phyloP scores from a whole-genome alignment of 2,797 vertebrate genomes.

The Amphiprion clarkii region DNA sequence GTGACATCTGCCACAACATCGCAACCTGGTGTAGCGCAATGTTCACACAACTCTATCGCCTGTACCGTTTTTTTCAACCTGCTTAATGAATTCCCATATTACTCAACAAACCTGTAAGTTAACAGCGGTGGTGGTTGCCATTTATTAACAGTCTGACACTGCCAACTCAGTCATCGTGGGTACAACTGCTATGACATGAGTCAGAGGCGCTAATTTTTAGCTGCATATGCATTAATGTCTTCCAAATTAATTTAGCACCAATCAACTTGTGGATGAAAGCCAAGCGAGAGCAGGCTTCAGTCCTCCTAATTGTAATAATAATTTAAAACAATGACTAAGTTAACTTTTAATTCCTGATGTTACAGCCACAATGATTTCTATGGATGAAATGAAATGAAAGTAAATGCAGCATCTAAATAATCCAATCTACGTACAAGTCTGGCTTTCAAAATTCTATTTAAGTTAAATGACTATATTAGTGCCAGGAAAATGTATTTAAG shows the following conservation, averaged over 20 bases:
- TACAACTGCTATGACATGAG: slow-evolving; percentile 45
- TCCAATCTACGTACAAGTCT: too few species aligned
- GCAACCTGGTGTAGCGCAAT: slow-evolving; percentile 41
- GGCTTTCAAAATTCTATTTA: background rate
- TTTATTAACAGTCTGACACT: slow-evolving; percentile 29
- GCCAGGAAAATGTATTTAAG: background rate
- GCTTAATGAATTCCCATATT: slow-evolving; percentile 41
- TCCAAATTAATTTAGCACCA: slow-evolving; percentile 63
- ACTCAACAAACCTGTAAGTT: slow-evolving; percentile 32
- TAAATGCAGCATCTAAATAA: background rate
- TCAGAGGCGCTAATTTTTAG: slow-evolving; percentile 30
- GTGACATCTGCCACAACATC: slow-evolving; percentile 63
- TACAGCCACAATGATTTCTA: slow-evolving; percentile 29
- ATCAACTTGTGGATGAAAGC: slow-evolving; percentile 63
- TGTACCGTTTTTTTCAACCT: slow-evolving; percentile 20
- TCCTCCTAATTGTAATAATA: slow-evolving; percentile 51
- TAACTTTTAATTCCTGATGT: slow-evolving; percentile 53
- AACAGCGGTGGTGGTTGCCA: slow-evolving; percentile 9
- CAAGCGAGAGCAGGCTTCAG: slow-evolving; percentile 62
- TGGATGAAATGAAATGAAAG: background rate
- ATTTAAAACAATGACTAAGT: slow-evolving; percentile 70
- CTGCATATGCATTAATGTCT: slow-evolving; percentile 54
- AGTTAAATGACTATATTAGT: background rate
- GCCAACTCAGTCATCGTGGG: slow-evolving; percentile 19
- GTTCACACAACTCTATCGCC: slow-evolving; percentile 27